phyloP scores from a whole-genome alignment of 2,888 invertebrate species.

The Mesochorus sp. region DNA sequence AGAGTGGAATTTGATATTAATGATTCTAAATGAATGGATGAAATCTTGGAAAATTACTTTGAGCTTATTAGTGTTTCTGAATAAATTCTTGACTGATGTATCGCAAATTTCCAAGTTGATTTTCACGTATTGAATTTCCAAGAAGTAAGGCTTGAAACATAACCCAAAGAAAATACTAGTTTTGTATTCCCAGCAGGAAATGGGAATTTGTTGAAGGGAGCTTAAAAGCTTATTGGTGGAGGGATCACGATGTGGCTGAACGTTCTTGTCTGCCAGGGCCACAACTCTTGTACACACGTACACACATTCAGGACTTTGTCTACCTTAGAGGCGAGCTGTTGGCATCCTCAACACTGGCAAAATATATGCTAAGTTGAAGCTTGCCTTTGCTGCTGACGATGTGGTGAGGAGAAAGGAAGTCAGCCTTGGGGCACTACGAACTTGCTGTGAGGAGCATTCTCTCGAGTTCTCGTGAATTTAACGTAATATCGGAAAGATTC shows the following conservation, averaged over 20 bases:
- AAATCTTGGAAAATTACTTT: too few species aligned
- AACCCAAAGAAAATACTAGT: background rate
- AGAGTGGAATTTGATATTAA: too few species aligned
- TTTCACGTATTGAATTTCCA: too few species aligned
- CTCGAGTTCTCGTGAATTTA: too few species aligned
- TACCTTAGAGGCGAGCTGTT: too few species aligned
- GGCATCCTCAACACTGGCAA: too few species aligned
- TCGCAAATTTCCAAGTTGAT: too few species aligned
- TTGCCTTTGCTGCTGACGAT: conserved; percentile 33
- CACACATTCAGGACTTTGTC: background rate
- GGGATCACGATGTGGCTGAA: background rate
- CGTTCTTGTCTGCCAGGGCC: background rate
- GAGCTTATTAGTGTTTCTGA: too few species aligned
- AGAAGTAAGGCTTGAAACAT: background rate
- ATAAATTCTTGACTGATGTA: too few species aligned
- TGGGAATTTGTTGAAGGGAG: conserved; percentile 5
- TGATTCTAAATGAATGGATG: too few species aligned
- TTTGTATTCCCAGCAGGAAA: background rate
- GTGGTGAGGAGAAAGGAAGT: background rate
- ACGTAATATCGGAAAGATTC: too few species aligned
- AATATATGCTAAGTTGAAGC: conserved; percentile 52
- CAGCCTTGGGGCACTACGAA: conserved; percentile 12
- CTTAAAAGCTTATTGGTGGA: background rate
- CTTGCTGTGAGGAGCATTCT: conserved; percentile 19
- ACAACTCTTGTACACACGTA: background rate